Base-by-base conservation (phyloP, 1,140 invertebrate genomes). In the Sinonovacula constricta region DNA sequence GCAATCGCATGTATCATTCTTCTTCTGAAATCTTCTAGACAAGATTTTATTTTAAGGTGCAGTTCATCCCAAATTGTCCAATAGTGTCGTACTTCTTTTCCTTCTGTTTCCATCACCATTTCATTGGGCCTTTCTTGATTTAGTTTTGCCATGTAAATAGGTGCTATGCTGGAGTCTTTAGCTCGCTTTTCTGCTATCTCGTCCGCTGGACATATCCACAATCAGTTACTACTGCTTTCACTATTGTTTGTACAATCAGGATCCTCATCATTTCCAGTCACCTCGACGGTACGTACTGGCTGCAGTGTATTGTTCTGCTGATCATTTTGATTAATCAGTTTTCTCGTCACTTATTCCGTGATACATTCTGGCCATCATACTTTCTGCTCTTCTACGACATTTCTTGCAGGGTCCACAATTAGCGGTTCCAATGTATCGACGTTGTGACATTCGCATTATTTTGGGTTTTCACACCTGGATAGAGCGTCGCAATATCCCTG, bases 401-500 rank as follows among this genome's bases (percentile, higher is more conserved):
- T 77, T 77, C 26, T 36, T 24, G 33, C 74, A 77, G 2, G 66
- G 66, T 1, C 49, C 67, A 57, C 67, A 79, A 59, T 62, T 14
- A 79, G 49, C 18, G 34, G 22, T 31, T 75, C 65, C 33, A 30
- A 22, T 18, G 30, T 57, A 34, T 75, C 76, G 3, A n/a, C 33
- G n/a, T 70, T 49, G 15, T 45, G 0, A 59, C 80, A 82, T 2
- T 60, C 15, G 34, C 74, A 78, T 3, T 78, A 59, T 26, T 45
- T 59, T 12, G 75, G 68, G 28, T 77, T 78, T n/a, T 30, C 39
- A 53, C 75, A 79, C 53, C 82, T 59, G 26, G 71, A 81, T 45
- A 89, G 45, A 30, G 69, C 67, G 70, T 88, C 87, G 5, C 81
- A 84, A 62, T 87, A 83, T 7, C 22, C 36, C 71, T 88, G 83